Evolutionary conservation across 2,888 invertebrate species (phyloP).

Genomic region (Oithona nana): DNA sequence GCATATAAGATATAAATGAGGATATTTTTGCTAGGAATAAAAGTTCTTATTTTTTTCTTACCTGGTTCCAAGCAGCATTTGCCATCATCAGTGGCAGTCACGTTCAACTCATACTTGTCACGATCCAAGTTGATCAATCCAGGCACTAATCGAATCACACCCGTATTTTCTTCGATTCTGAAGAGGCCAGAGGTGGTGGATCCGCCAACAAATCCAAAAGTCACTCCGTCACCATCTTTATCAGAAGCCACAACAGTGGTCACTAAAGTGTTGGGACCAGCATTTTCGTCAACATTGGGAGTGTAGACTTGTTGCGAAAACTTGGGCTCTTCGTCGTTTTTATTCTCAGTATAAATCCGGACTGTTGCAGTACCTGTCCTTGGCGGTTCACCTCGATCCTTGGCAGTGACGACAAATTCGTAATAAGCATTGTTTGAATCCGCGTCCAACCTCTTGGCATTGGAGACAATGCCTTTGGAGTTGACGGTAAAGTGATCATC

Average conservation of each 20-base stretch:
- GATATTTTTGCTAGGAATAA: no score
- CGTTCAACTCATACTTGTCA: conserved; percentile 87
- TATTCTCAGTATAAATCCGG: conserved; percentile 87
- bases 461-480: conserved; percentile 73
- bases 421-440: conserved; percentile 93
- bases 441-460: conserved; percentile 78
- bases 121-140: conserved; percentile 64
- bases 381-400: conserved; percentile 49
- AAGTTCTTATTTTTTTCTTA: no score
- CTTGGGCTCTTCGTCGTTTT: conserved; percentile 92
- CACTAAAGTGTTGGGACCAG: conserved; percentile 80
- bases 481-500: conserved; percentile 91
- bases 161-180: conserved; percentile 84
- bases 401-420: conserved; percentile 43
- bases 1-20: no score
- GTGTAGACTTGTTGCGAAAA: conserved; percentile 92
- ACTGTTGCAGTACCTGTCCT: conserved; percentile 84
- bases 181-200: conserved; percentile 71
- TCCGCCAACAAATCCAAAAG: conserved; percentile 68
- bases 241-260: conserved; percentile 93
- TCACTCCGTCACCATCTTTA: conserved; percentile 88
- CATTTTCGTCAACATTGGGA: conserved; percentile 87
- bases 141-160: conserved; percentile 63
- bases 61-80: conserved; percentile 82
- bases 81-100: conserved; percentile 93